Conservation (phyloP, 2,113 vertebrate genomes). For the Hirundichthys speculiger region DNA sequence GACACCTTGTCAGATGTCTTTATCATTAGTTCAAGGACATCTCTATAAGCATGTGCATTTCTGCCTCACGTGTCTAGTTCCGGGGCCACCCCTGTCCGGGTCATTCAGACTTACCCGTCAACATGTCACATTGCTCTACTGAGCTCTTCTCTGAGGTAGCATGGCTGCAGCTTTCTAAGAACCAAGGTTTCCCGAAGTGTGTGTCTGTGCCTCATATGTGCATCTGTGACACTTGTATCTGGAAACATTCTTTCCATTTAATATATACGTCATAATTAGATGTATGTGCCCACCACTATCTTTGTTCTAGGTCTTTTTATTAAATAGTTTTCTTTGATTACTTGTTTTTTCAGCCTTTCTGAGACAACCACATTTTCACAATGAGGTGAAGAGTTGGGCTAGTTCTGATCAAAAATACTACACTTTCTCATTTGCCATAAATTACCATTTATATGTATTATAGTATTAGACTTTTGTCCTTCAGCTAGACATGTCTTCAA, state of each 20-base stretch:
- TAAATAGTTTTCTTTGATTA: too few species aligned
- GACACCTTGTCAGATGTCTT: slow-evolving; percentile 36
- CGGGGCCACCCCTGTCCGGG: not conserved
- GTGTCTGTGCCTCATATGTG: slow-evolving; percentile 13
- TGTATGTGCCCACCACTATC: too few species aligned
- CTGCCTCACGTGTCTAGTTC: slow-evolving; percentile 11
- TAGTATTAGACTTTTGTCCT: slow-evolving; percentile 2
- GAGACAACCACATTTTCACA: too few species aligned
- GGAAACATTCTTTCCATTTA: not conserved
- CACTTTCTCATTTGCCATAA: not conserved
- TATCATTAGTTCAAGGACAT: slow-evolving; percentile 36
- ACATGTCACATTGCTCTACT: slow-evolving; percentile 31
- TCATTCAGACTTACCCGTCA: slow-evolving; percentile 34
- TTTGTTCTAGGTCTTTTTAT: too few species aligned
- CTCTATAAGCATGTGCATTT: slow-evolving; percentile 4
- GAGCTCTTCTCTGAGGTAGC: not conserved
- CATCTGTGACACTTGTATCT: slow-evolving; percentile 3
- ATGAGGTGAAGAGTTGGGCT: too few species aligned
- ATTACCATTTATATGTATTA: slow-evolving; percentile 4
- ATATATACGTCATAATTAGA: not conserved
- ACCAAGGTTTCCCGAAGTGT: slow-evolving; percentile 10
- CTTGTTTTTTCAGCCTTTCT: too few species aligned
- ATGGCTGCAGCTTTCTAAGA: not conserved
- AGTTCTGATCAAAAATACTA: too few species aligned
- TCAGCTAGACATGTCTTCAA: slow-evolving; percentile 14